A percentile compares a stretch with the other conserved stretches of the same genome.
phyloP scores from a whole-genome alignment of 2,797 vertebrate genomes.

The Coendou prehensilis region DNA sequence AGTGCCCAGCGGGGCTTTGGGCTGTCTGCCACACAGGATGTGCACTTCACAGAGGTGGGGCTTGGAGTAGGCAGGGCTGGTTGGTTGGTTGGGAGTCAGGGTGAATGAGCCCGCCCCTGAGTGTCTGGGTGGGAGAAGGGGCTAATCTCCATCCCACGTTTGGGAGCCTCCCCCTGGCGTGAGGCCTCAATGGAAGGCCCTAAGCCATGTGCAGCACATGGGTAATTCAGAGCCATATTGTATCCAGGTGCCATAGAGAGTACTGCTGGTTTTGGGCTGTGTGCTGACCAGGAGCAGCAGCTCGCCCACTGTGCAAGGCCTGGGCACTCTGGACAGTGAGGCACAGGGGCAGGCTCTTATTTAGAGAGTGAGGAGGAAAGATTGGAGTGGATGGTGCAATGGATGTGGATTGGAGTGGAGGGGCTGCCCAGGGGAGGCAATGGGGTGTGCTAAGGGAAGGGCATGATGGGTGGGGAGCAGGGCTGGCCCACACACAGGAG shows the following conservation, averaged over 20 bases:
- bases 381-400: not conserved
- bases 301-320: not conserved
- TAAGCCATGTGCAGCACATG: not conserved
- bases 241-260: not conserved
- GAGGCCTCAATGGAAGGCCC: not conserved
- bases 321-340: not conserved
- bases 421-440: not conserved
- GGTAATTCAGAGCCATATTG: not conserved
- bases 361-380: not conserved
- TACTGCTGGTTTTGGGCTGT: not conserved
- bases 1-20: constrained; percentile 94
- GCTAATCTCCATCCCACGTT: not conserved
- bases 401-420: too few species aligned
- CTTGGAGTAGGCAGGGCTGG: not conserved
- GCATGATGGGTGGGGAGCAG: too few species aligned
- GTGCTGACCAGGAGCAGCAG: not conserved
- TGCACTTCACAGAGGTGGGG: constrained; percentile 96
- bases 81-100: not conserved
- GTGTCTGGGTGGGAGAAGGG: not conserved
- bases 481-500: not conserved
- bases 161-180: rapidly evolving
- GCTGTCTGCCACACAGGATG: constrained; percentile 96
- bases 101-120: not conserved
- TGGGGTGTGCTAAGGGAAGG: not conserved
- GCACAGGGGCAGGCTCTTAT: not conserved